phyloP scores from a whole-genome alignment of 2,888 invertebrate genomes.

The Tetheella fluctuosa region DNA sequence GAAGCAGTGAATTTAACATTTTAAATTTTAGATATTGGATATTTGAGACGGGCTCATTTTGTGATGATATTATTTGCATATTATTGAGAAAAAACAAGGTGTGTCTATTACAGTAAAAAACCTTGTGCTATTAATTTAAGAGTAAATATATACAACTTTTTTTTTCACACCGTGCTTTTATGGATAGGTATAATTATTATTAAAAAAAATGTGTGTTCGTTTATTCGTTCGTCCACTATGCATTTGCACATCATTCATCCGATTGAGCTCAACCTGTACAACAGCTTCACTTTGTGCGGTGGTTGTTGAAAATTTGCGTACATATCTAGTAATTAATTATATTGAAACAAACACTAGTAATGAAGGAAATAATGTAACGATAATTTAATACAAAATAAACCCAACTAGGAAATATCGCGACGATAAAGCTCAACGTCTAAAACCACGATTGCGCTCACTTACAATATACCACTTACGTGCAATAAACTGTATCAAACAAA shows the following conservation, averaged over 20 bases:
- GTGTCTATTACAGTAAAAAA: not conserved
- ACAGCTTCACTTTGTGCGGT: no score
- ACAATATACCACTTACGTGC: slow-evolving; percentile 62
- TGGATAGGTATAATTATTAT: no score
- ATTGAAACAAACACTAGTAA: no score
- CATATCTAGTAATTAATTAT: no score
- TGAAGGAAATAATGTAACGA: slow-evolving; percentile 19
- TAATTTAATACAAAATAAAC: slow-evolving; percentile 27
- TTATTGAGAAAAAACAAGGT: not conserved
- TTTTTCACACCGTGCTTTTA: no score
- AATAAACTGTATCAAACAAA: slow-evolving; percentile 73
- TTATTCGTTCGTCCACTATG: no score
- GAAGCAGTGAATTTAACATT: slow-evolving; percentile 25
- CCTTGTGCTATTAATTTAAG: no score
- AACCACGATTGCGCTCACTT: slow-evolving; percentile 47
- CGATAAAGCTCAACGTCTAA: slow-evolving; percentile 38
- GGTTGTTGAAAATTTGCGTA: no score
- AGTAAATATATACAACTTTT: no score
- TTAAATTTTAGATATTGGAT: slow-evolving; percentile 10
- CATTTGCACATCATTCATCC: no score
- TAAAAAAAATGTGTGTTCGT: no score
- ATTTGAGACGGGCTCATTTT: slow-evolving; percentile 9
- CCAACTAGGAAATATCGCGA: slow-evolving; percentile 33
- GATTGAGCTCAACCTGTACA: no score
- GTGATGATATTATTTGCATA: not conserved